Evolutionary conservation across 1,140 invertebrate species (phyloP).

Genomic region (Conus ventricosus): DNA sequence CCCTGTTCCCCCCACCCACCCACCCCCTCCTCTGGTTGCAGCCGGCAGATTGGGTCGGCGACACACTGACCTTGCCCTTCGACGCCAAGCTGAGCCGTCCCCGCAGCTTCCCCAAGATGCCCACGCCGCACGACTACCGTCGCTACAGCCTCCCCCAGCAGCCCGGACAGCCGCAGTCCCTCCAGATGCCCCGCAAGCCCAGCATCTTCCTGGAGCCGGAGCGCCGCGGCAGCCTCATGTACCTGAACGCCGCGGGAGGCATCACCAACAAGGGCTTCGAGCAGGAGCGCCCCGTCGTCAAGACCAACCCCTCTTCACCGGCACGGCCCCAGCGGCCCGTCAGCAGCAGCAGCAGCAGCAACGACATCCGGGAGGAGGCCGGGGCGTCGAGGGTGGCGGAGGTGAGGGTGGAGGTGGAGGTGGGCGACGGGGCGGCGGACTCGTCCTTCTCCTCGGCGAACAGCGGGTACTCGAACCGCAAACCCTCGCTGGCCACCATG

Average conservation of each 20-base stretch:
- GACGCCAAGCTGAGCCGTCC: neutral
- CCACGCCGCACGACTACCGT: neutral
- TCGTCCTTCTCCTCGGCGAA: neutral
- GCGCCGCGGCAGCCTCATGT: neutral
- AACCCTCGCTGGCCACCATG: constrained; percentile 36
- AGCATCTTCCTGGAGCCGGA: constrained; percentile 48
- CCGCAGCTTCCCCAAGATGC: no score
- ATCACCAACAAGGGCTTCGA: constrained; percentile 11
- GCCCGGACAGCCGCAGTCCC: neutral
- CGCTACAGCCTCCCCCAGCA: neutral
- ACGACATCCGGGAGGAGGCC: constrained; percentile 27
- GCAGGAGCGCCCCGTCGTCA: neutral
- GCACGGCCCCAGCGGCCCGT: neutral
- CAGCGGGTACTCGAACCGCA: neutral
- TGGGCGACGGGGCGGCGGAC: neutral
- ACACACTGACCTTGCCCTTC: no score
- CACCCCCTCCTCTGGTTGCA: no score
- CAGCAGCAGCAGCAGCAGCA: neutral
- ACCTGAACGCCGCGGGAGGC: neutral
- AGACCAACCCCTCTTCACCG: constrained; percentile 39
- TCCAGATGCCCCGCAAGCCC: neutral
- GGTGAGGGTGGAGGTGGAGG: constrained; percentile 21
- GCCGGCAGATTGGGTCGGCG: no score
- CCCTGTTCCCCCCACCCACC: no score
- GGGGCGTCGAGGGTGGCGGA: neutral